Evolutionary conservation across 2,888 invertebrate species (phyloP).

Genomic region (Heliconius sara): DNA sequence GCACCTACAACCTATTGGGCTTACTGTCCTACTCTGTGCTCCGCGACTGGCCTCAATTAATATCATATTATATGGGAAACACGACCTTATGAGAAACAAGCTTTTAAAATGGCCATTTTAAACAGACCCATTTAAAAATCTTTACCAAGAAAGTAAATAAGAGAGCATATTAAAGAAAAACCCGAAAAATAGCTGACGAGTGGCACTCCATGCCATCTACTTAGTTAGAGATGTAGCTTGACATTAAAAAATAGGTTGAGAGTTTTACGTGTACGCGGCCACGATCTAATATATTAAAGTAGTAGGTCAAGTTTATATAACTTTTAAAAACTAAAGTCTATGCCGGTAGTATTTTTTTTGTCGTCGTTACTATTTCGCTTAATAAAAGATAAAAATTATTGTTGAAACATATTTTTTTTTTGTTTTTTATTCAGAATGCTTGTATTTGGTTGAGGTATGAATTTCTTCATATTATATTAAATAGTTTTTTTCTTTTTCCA

Average conservation of each 20-base stretch:
- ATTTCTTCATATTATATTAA: background rate
- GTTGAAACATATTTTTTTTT: background rate
- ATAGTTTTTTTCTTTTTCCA: too few species aligned
- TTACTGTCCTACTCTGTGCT: too few species aligned
- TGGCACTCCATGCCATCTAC: background rate
- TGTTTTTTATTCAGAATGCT: too few species aligned
- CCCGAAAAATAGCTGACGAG: slow-evolving; percentile 13
- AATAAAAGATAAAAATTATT: background rate
- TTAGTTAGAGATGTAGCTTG: slow-evolving; percentile 18
- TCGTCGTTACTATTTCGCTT: background rate
- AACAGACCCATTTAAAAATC: background rate
- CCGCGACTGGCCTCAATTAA: too few species aligned
- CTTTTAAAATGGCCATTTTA: background rate
- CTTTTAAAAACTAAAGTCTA: slow-evolving; percentile 8
- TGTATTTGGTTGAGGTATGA: background rate
- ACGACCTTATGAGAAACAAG: background rate
- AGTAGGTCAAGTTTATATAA: slow-evolving; percentile 18
- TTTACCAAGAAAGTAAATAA: slow-evolving; percentile 1
- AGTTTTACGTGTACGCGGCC: slow-evolving; percentile 17
- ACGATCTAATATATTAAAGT: slow-evolving; percentile 26
- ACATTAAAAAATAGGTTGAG: slow-evolving; percentile 29
- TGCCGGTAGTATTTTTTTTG: background rate
- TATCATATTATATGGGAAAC: background rate
- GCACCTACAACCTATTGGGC: too few species aligned
- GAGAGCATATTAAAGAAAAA: slow-evolving; percentile 9